Evolutionary conservation across 2,888 invertebrate genomes (phyloP), one percentile per base, ranked within the genome.

Genomic region (Acanthosoma haemorrhoidale): DNA sequence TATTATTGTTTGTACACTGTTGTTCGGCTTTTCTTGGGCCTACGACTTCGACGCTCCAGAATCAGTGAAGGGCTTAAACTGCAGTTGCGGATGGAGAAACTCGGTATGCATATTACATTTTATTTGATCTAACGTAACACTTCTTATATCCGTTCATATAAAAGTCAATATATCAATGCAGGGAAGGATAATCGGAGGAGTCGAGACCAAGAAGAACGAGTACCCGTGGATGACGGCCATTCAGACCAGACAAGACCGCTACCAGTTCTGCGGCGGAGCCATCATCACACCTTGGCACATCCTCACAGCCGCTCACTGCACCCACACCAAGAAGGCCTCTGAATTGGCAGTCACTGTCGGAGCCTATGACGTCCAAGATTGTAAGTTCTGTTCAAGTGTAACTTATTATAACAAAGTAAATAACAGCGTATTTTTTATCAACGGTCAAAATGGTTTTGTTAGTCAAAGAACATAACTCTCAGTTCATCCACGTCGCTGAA

Each of bases 221-320:
- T 93, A 91, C 88, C 90, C 90, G 0, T 91, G 93, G 94, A 88
- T 93, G 85, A 18, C 9, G 13, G 92, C 87, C 0, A 91, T 90
- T 1, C 79, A 93, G 71, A 84, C 86, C 0, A 80, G 81, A 4
- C 83, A 84, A 21, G 79, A 81, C 64, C 82, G 84, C 38, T 84
- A 86, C 77, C 85, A 86, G 67, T 90, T 87, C 80, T 93, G 93
- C 78, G 93, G 93, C 0, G 94, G 92, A 0, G 88, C 86, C 0
- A 83, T 94, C 51, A 88, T 94, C 74, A 91, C 92, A 0, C 88
- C 90, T 76, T 82, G 85, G 68, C 91, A 91, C 77, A 85, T 93
- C 15, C 82, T 93, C 1, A 92, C 90, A 0, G 91, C 91, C 1
- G 88, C 89, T 1, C 91, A 91, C 77, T 91, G 91, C 77, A 83